Percentiles rank a stretch among this genome's conserved stretches.
phyloP scores from a whole-genome alignment of 2,888 invertebrate genomes.

The Drosophila subquinaria region DNA sequence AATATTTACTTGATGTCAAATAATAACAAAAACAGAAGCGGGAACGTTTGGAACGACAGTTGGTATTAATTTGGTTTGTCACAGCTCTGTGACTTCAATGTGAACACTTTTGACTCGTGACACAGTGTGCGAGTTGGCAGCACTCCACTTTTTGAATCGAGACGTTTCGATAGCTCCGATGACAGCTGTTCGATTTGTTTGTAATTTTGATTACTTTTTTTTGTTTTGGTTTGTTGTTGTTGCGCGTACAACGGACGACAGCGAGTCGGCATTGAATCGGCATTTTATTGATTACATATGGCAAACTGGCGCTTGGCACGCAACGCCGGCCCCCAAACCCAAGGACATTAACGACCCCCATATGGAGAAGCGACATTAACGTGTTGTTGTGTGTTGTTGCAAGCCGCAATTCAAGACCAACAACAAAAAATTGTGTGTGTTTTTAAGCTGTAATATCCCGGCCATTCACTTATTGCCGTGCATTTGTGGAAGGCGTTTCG shows the following conservation, averaged over 20 bases:
- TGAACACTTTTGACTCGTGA: not conserved
- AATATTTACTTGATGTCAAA: no score
- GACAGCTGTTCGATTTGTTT: constrained; percentile 28
- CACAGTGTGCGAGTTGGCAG: not conserved
- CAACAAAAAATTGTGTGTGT: constrained; percentile 26
- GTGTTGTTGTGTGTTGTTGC: constrained; percentile 22
- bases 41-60: no score
- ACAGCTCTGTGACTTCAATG: not conserved
- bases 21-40: no score
- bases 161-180: constrained; percentile 30
- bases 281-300: constrained; percentile 69
- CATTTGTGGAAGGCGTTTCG: constrained; percentile 36
- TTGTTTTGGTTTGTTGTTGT: constrained; percentile 24
- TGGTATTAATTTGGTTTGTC: no score
- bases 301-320: constrained; percentile 61
- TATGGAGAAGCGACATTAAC: constrained; percentile 62
- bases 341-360: constrained; percentile 65
- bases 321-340: constrained; percentile 73
- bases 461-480: constrained; percentile 50
- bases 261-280: constrained; percentile 52
- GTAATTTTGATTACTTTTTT: constrained; percentile 28
- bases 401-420: constrained; percentile 66
- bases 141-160: not conserved
- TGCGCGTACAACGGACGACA: constrained; percentile 24
- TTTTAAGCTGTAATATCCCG: constrained; percentile 30